Percentiles rank a stretch among this genome's conserved stretches.
phyloP scores from a whole-genome alignment of 2,888 invertebrate genomes.

The Agrypnus murinus region DNA sequence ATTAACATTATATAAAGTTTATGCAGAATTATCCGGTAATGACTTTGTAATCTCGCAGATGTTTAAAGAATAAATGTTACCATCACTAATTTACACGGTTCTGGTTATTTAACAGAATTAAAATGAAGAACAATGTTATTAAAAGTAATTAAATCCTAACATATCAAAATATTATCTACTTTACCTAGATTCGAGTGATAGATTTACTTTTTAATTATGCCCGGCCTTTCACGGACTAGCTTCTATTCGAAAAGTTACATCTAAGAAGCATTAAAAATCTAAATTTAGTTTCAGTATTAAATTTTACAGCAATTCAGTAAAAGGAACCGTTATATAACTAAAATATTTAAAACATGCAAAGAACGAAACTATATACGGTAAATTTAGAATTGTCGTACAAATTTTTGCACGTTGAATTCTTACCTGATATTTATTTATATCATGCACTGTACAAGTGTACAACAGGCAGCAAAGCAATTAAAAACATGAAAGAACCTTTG shows the following conservation, averaged over 20 bases:
- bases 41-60: too few species aligned
- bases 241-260: slow-evolving; percentile 19
- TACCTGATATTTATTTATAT: slow-evolving; percentile 23
- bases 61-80: too few species aligned
- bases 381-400: slow-evolving; percentile 33
- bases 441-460: not conserved
- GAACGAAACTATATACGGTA: slow-evolving; percentile 27
- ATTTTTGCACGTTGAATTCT: slow-evolving; percentile 17
- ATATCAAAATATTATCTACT: slow-evolving; percentile 24
- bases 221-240: slow-evolving; percentile 30
- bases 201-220: slow-evolving; percentile 38
- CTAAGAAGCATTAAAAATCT: slow-evolving; percentile 31
- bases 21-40: too few species aligned
- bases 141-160: slow-evolving; percentile 27
- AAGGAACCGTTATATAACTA: slow-evolving; percentile 39
- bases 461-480: not conserved
- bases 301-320: slow-evolving; percentile 37
- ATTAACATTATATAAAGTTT: not conserved
- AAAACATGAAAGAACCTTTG: slow-evolving; percentile 1
- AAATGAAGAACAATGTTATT: slow-evolving; percentile 1
- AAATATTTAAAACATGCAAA: slow-evolving; percentile 32
- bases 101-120: slow-evolving; percentile 26
- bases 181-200: slow-evolving; percentile 33
- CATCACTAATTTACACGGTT: slow-evolving; percentile 5
- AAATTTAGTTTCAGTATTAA: slow-evolving; percentile 38